A percentile compares a stretch with the other conserved stretches of the same genome.
phyloP scores from a whole-genome alignment of 1,140 invertebrate species.

The Drosophila willistoni region DNA sequence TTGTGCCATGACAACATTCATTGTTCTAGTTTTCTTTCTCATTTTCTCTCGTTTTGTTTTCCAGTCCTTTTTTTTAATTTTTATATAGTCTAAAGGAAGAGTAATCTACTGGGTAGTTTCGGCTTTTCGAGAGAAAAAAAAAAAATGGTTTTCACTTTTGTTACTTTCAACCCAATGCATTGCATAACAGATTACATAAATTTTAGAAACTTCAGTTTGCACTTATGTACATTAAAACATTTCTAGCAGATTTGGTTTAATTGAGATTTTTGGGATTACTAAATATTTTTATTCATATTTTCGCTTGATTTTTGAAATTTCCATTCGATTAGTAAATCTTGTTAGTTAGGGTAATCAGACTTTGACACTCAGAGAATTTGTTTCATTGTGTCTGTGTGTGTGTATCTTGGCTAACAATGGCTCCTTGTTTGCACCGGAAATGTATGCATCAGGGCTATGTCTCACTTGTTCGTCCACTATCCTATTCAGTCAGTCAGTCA shows the following conservation, averaged over 20 bases:
- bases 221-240: too few relatives aligned
- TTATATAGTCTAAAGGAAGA: neutral
- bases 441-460: slow-evolving; percentile 62
- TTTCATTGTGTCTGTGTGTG: slow-evolving; percentile 36
- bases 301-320: neutral
- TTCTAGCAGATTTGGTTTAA: too few relatives aligned
- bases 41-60: slow-evolving; percentile 31
- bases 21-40: slow-evolving; percentile 12
- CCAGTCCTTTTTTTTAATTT: slow-evolving; percentile 2
- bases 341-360: neutral
- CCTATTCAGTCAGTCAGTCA: neutral
- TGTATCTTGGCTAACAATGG: slow-evolving; percentile 63
- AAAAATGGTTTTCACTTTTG: slow-evolving; percentile 1
- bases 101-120: neutral
- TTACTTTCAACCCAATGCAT: too few relatives aligned
- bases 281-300: neutral
- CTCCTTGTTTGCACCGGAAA: slow-evolving; percentile 57
- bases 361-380: neutral
- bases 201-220: too few relatives aligned
- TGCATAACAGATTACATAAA: too few relatives aligned
- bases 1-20: slow-evolving; percentile 15
- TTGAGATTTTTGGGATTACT: too few relatives aligned
- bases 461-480: slow-evolving; percentile 20
- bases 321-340: neutral
- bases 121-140: too few relatives aligned